Base-by-base conservation (phyloP, 2,888 invertebrate genomes). In the Torymus auratus region DNA sequence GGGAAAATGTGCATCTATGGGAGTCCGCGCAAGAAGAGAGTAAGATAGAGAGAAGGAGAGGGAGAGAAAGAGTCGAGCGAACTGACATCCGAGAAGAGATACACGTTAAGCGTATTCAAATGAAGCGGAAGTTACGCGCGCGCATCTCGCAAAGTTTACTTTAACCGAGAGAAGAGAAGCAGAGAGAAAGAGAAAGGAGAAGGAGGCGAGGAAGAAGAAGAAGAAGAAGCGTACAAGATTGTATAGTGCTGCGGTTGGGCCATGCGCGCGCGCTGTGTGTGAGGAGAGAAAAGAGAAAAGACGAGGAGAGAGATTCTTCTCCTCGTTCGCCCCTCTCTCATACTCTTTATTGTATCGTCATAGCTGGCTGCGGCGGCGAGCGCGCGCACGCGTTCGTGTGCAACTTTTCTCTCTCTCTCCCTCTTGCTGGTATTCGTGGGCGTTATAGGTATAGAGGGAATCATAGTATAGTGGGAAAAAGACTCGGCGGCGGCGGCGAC, bases 401-500 rank as follows among this genome's bases (percentile, higher is more conserved):
- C 69, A 15, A 80, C 20, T 62, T 69, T 41, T 62, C 76, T 58
- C 41, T 15, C 58, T 14, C 13, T 7, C 56, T 14, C 78, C 76
- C 69, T 82, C 50, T 28, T 17, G 4, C 50, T 64, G 41, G 79
- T 74, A 76, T 82, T 82, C 84, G 84, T 84, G 84, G 86, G 86
- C 84, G 84, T 28, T 28, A 28, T 84, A 83, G 2, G 60, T 58
- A 52, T 2, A n/a, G 62, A 79, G 82, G 69, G 82, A 82, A 81
- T 83, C 82, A 78, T 82, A 83, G 64, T n/a, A 55, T 83, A 82
- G 80, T 83, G 83, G 83, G 83, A 80, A 83, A 81, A 80, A 82
- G 82, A 76, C 71, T 77, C 69, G 20, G 67, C 67, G 52, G n/a
- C 78, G 62, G 64, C 74, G 58, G 23, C 53, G 68, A 14, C 15